A percentile compares a stretch with the other conserved stretches of the same genome.
Evolutionary conservation across 2,113 vertebrate species (phyloP).

Genomic region (Prionailurus viverrinus): DNA sequence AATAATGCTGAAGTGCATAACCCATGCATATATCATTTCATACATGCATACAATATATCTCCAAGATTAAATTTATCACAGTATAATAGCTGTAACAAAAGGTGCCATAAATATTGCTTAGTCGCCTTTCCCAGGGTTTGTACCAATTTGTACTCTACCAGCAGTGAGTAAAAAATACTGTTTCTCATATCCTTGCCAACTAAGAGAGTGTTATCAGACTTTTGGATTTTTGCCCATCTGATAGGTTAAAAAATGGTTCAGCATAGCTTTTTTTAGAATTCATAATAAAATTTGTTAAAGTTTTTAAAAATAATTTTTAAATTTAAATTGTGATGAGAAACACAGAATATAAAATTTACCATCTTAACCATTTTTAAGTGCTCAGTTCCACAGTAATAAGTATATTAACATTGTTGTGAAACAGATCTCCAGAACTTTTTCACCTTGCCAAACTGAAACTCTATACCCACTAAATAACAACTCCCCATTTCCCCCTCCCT

Average conservation of each 20-base stretch:
- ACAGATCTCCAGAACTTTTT: not conserved
- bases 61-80: not conserved
- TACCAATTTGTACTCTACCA: not conserved
- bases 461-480: not conserved
- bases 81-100: not conserved
- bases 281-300: slow-evolving; percentile 33
- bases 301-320: slow-evolving; percentile 12
- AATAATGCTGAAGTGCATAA: not conserved
- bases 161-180: not conserved
- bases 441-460: not conserved
- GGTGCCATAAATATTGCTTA: not conserved
- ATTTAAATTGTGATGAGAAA: not conserved
- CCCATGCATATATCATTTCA: not conserved
- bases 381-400: not conserved
- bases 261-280: slow-evolving; percentile 26
- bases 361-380: not conserved
- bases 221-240: slow-evolving; percentile 15
- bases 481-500: not conserved
- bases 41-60: not conserved
- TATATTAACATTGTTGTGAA: not conserved
- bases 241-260: slow-evolving; percentile 35
- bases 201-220: not conserved
- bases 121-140: not conserved
- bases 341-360: not conserved
- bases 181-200: not conserved